Evolutionary conservation across 2,113 vertebrate species (phyloP).

Genomic region (Pseudopipra pipra): DNA sequence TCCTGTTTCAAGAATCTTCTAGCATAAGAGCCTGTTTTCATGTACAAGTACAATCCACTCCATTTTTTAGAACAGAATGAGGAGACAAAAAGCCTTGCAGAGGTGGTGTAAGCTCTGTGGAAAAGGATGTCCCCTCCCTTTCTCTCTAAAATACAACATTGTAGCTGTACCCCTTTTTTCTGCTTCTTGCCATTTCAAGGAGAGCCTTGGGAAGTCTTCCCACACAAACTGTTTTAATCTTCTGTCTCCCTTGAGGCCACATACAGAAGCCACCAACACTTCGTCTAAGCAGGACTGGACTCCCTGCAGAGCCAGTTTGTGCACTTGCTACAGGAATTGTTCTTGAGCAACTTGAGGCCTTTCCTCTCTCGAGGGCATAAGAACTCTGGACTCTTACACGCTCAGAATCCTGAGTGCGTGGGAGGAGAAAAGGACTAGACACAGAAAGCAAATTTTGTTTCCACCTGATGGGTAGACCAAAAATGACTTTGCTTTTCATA

Average conservation of each 20-base stretch:
- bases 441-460: conserved; percentile 16
- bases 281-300: conserved; percentile 44
- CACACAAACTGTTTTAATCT: conserved; percentile 50
- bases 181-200: background rate
- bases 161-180: background rate
- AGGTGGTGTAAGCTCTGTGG: background rate
- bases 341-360: conserved; percentile 63
- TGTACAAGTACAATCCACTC: background rate
- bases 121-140: background rate
- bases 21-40: background rate
- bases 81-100: background rate
- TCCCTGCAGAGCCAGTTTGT: conserved; percentile 68
- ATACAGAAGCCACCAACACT: conserved; percentile 28
- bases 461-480: conserved; percentile 13
- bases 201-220: conserved; percentile 45
- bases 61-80: background rate
- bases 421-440: conserved; percentile 29
- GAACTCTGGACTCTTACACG: conserved; percentile 47
- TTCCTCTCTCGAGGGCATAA: conserved; percentile 61
- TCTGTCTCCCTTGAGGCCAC: conserved; percentile 49
- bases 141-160: background rate
- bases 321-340: conserved; percentile 55
- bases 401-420: background rate
- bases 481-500: background rate
- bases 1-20: background rate